phyloP scores from a whole-genome alignment of 1,140 invertebrate genomes.

The Rhyzopertha dominica region DNA sequence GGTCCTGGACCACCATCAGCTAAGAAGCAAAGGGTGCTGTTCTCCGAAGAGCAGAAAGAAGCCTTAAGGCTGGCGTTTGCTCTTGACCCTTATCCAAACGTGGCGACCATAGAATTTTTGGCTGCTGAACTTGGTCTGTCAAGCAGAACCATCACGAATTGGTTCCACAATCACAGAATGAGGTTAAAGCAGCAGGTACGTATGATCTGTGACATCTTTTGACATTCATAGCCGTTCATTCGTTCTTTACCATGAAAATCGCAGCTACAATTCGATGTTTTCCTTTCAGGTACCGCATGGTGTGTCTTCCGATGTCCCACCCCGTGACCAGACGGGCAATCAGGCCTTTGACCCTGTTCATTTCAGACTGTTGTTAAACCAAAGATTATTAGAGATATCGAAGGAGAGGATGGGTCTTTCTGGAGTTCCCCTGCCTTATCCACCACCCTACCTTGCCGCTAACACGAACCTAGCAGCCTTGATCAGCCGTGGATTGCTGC shows the following conservation, averaged over 20 bases:
- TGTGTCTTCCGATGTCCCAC: constrained; percentile 61
- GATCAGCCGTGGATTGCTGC: constrained; percentile 58
- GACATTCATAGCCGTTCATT: not conserved
- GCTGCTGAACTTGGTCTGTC: constrained; percentile 88
- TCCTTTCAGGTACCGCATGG: constrained; percentile 68
- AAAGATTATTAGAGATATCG: constrained; percentile 78
- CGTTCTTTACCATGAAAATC: too few relatives aligned
- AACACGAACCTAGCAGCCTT: constrained; percentile 68
- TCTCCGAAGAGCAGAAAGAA: constrained; percentile 98
- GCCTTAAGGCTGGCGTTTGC: constrained; percentile 88
- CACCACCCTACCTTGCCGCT: constrained; percentile 67
- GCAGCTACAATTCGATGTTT: too few relatives aligned
- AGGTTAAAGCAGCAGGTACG: constrained; percentile 77
- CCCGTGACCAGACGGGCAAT: constrained; percentile 58
- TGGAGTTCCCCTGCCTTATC: constrained; percentile 67
- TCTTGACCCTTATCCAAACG: constrained; percentile 93
- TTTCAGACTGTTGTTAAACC: constrained; percentile 81
- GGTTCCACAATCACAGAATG: constrained; percentile 99
- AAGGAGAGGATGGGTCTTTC: constrained; percentile 72
- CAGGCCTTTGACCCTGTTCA: constrained; percentile 83
- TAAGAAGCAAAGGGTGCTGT: constrained; percentile 89
- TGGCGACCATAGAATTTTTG: constrained; percentile 91
- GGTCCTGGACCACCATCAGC: constrained; percentile 71
- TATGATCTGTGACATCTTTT: not conserved
- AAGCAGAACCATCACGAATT: constrained; percentile 95